These are phyloP conservation scores for Tinea semifulvella DNA, from an alignment of 2,888 invertebrate genomes.

Conservation along the genomic window DNA sequence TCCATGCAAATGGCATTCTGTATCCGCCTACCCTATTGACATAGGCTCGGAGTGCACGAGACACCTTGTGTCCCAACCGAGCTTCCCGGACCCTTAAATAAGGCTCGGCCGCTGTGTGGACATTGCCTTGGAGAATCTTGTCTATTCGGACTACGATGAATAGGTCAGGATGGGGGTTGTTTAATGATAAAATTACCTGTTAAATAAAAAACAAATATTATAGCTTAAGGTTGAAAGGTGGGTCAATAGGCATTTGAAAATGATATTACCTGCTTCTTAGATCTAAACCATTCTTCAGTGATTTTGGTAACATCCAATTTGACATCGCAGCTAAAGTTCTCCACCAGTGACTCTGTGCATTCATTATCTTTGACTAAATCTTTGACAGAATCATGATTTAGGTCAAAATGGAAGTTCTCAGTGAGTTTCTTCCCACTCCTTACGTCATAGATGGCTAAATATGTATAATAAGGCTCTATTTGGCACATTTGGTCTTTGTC, in stretches of 20 bases:
- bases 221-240: constrained; percentile 4
- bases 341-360: constrained; percentile 58
- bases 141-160: constrained; percentile 93
- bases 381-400: constrained; percentile 78
- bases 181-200: constrained; percentile 87
- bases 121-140: constrained; percentile 90
- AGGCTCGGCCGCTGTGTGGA: constrained; percentile 85
- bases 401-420: constrained; percentile 92
- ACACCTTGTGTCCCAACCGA: constrained; percentile 79
- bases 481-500: constrained; percentile 80
- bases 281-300: constrained; percentile 78
- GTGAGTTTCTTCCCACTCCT: constrained; percentile 87
- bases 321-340: constrained; percentile 62
- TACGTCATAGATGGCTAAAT: constrained; percentile 90
- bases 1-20: constrained; percentile 98
- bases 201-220: constrained; percentile 1
- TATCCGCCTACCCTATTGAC: constrained; percentile 88
- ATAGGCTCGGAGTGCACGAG: constrained; percentile 81
- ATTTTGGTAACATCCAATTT: constrained; percentile 75
- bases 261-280: constrained; percentile 70
- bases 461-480: constrained; percentile 94
- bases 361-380: constrained; percentile 60
- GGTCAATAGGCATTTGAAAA: neutral
- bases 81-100: constrained; percentile 87
- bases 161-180: constrained; percentile 89